Evolutionary conservation across 30 jellyfish, hydroid and myxozoan species (phyloP).

Genomic region (Turritopsis dohrnii): DNA sequence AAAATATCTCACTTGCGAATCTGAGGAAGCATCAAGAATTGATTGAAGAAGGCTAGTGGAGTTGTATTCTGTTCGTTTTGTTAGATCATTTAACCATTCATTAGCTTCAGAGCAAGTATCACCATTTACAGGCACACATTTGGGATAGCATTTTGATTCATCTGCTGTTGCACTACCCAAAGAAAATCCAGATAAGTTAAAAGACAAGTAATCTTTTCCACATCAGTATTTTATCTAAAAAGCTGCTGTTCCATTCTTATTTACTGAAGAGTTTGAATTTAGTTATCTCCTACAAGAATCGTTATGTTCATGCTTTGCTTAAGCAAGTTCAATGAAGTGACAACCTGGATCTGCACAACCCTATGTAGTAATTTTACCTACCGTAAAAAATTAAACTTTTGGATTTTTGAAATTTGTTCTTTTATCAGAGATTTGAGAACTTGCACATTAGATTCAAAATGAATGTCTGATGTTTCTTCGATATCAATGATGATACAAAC

Average conservation of each 20-base stretch:
- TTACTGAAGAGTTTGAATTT: not conserved
- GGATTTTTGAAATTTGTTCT: slow-evolving; percentile 56
- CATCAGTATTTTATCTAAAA: no score
- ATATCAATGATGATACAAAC: slow-evolving; percentile 67
- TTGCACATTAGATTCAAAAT: slow-evolving; percentile 58
- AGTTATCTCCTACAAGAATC: not conserved
- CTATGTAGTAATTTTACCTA: not conserved
- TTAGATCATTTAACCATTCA: slow-evolving; percentile 66
- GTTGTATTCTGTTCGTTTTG: slow-evolving; percentile 30
- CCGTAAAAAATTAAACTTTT: slow-evolving; percentile 76
- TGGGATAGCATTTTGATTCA: slow-evolving; percentile 60
- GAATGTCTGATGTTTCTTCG: slow-evolving; percentile 44
- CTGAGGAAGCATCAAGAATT: slow-evolving; percentile 29
- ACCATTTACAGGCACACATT: slow-evolving; percentile 44
- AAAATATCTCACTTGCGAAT: not conserved
- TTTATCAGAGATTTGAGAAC: slow-evolving; percentile 59
- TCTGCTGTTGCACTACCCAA: slow-evolving; percentile 64
- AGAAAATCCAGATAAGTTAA: no score
- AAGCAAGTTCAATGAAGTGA: no score
- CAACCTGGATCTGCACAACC: no score
- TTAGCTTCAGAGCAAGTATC: slow-evolving; percentile 66
- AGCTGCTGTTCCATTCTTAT: not conserved
- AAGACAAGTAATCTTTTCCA: no score
- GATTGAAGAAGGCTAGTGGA: slow-evolving; percentile 60
- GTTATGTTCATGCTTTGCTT: no score